Base-by-base conservation (phyloP, 2,113 vertebrate genomes). In the Pluvianellus socialis region DNA sequence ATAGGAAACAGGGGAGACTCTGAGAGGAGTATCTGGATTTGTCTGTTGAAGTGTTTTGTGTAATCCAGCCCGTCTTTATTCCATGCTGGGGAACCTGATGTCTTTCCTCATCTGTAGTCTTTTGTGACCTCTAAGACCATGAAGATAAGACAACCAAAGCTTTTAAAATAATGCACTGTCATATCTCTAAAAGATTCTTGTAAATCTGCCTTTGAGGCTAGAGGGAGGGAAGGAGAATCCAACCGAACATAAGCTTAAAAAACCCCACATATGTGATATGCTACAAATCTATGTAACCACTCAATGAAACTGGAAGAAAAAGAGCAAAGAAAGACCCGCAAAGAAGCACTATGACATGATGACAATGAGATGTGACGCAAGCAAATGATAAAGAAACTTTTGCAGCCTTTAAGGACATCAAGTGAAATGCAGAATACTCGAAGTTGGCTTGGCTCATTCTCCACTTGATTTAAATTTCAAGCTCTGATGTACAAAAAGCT, bases 81-180 rank as follows among this genome's bases (percentile, higher is more conserved):
- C 85, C 79, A 56, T 94, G 87, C 95, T 73, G 53, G 27, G 58
- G 35, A 94, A 68, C 44, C 71, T 95, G 92, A 73, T 53, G 17
- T 92, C 98, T 97, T 98, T 97, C 91, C 86, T 97, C 74, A 49
- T 42, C 71, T 70, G 58, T 62, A 95, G 79, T 74, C 92, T 74
- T 90, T 94, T 90, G 77, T 96, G 96, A 97, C 96, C 89, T 55
- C 71, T 89, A 86, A 92, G 95, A 73, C 95, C 92, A 50, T 16
- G 62, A 84, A 97, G 95, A 97, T 96, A 96, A 97, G 94, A 95
- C 88, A 61, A 92, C 38, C 44, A 96, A 96, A 95, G 95, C 94
- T 97, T 97, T 97, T 94, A 94, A 96, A 96, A 91, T 97, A 97
- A 97, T 94, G 91, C 84, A 94, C 56, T 90, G 72, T 96, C 92